phyloP scores from a whole-genome alignment of 2,113 vertebrate species.

The Sylvietta virens region DNA sequence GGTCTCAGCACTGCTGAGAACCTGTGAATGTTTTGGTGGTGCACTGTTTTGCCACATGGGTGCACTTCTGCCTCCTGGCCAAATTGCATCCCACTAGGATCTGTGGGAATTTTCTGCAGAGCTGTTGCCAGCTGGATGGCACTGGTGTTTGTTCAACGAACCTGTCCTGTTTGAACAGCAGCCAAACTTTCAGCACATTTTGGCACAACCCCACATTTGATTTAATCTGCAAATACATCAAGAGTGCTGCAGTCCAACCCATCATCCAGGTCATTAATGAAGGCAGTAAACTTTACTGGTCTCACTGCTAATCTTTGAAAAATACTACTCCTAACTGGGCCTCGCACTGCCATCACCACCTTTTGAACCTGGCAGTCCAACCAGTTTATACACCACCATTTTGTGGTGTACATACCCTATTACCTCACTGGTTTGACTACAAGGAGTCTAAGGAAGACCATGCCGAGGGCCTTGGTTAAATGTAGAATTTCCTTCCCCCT shows the following conservation, averaged over 20 bases:
- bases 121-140: not conserved
- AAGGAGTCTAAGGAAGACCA: not conserved
- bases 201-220: not conserved
- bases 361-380: not conserved
- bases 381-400: not conserved
- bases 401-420: not conserved
- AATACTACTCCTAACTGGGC: not conserved
- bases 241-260: not conserved
- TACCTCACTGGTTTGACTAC: not conserved
- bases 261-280: not conserved
- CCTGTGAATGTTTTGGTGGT: not conserved
- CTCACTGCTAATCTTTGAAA: not conserved
- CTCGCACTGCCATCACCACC: not conserved
- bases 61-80: not conserved
- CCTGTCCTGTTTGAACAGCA: not conserved
- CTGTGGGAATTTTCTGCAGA: not conserved
- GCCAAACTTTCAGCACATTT: not conserved
- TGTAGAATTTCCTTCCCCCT: not conserved
- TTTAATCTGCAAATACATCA: not conserved
- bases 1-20: not conserved
- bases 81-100: not conserved
- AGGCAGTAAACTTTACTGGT: not conserved
- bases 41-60: not conserved
- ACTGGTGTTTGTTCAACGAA: not conserved
- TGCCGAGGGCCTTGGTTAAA: not conserved